phyloP scores from a whole-genome alignment of 2,113 vertebrate species.

The Hepsetus odoe region DNA sequence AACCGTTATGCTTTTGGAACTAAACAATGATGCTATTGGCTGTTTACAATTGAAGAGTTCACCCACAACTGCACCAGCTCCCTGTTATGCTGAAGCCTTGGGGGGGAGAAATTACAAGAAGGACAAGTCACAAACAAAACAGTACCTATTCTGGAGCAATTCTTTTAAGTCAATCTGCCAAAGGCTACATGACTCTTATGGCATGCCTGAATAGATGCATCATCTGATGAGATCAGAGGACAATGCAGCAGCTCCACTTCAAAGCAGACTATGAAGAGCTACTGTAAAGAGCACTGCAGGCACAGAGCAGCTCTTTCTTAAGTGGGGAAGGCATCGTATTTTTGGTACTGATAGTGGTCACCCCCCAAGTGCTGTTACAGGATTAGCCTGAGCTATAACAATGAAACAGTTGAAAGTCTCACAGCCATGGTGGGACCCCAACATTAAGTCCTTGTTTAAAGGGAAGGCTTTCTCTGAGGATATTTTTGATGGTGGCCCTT shows the following conservation, averaged over 20 bases:
- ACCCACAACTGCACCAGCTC: background rate
- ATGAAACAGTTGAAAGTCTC: conserved; percentile 2
- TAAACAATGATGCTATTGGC: background rate
- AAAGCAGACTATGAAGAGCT: conserved; percentile 31
- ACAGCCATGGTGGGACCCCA: background rate
- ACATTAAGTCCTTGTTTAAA: background rate
- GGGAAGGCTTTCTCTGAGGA: background rate
- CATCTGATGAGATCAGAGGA: conserved; percentile 27
- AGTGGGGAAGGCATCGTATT: conserved; percentile 7
- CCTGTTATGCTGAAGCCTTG: background rate
- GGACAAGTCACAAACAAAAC: conserved; percentile 12
- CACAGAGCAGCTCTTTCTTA: conserved; percentile 10
- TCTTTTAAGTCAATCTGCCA: conserved; percentile 23
- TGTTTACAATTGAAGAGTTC: background rate
- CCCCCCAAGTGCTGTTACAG: conserved; percentile 16
- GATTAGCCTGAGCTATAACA: conserved; percentile 25
- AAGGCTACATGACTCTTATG: conserved; percentile 38
- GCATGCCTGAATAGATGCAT: conserved; percentile 43
- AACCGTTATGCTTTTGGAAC: background rate
- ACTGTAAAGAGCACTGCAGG: conserved; percentile 44
- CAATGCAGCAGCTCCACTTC: conserved; percentile 40
- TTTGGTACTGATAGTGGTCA: conserved; percentile 12
- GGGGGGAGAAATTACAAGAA: conserved; percentile 7
- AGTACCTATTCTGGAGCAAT: background rate
- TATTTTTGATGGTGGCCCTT: background rate